Evolutionary conservation across 2,113 vertebrate genomes (phyloP).

Genomic region (Cyanistes caeruleus): DNA sequence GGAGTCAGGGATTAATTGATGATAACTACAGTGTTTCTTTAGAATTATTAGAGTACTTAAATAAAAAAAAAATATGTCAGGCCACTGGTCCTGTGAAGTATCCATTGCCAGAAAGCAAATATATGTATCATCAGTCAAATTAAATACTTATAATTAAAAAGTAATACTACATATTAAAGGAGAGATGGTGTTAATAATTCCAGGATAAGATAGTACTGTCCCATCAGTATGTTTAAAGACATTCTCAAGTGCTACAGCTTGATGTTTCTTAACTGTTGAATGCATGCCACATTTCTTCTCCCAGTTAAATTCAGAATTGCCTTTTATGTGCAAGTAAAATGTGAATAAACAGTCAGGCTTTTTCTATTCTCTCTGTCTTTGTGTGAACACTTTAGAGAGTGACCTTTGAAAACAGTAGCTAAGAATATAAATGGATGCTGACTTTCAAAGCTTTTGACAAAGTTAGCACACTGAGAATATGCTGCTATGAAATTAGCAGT

Average conservation of each 20-base stretch:
- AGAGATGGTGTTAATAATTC: not conserved
- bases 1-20: not conserved
- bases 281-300: not conserved
- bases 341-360: constrained; percentile 35
- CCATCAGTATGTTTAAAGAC: not conserved
- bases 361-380: constrained; percentile 5
- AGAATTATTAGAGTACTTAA: not conserved
- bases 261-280: constrained; percentile 14
- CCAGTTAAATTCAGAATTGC: not conserved
- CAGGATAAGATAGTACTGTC: not conserved
- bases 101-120: not conserved
- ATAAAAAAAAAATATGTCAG: not conserved
- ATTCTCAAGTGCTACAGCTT: not conserved
- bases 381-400: constrained; percentile 35
- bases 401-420: constrained; percentile 56
- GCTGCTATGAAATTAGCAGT: constrained; percentile 53
- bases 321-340: constrained; percentile 33
- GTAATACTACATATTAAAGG: not conserved
- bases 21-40: not conserved
- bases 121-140: not conserved
- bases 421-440: constrained; percentile 54
- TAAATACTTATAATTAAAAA: not conserved
- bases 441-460: constrained; percentile 64
- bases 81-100: not conserved
- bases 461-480: constrained; percentile 34